These are phyloP conservation scores for Aptenodytes forsteri DNA, from an alignment of 2,113 vertebrate species.

Conservation along the genomic window DNA sequence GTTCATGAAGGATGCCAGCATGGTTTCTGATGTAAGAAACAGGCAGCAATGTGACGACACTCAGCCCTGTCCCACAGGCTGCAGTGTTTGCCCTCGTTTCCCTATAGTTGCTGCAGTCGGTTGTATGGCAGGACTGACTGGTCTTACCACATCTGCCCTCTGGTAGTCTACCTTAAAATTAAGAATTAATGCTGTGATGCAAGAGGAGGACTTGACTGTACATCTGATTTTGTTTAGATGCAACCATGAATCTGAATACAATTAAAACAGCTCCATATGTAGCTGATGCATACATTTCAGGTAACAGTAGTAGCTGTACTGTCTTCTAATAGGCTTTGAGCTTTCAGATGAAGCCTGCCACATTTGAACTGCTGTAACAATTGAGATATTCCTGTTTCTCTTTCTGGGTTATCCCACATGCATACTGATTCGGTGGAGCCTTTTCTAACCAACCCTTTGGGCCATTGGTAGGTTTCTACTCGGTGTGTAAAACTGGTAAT, in stretches of 20 bases:
- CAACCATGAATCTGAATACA: too few relatives aligned
- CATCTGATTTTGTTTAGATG: neutral
- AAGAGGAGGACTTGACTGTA: neutral
- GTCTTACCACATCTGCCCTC: neutral
- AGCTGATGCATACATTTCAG: neutral
- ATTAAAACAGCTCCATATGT: neutral
- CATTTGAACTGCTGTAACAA: neutral
- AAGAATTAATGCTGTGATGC: neutral
- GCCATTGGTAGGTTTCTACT: neutral
- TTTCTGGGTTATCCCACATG: neutral
- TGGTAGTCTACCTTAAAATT: neutral
- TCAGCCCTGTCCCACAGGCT: neutral
- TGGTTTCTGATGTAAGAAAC: neutral
- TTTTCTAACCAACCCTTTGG: neutral
- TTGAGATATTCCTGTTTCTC: neutral
- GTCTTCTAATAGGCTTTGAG: neutral
- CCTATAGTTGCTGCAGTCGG: fast-evolving
- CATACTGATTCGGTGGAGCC: neutral
- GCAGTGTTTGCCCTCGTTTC: neutral
- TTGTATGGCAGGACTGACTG: neutral
- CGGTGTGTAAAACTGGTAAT: neutral
- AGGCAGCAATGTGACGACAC: neutral
- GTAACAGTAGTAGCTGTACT: neutral
- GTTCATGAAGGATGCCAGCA: neutral
- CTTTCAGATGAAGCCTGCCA: neutral